Conservation (phyloP, 2,113 vertebrate species). For the Cranoglanis bouderius region DNA sequence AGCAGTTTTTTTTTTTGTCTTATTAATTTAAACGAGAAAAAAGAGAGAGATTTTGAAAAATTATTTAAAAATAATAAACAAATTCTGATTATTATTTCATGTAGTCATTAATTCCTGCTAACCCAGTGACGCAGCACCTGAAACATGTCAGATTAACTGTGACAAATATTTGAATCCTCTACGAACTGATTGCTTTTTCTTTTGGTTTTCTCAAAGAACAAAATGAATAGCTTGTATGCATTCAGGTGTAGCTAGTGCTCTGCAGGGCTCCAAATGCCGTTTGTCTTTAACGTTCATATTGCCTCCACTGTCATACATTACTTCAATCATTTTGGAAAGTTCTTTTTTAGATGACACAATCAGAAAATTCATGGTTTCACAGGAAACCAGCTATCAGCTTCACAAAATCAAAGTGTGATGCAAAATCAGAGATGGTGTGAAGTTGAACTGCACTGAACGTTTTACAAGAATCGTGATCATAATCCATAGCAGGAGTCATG, state of each 20-base stretch:
- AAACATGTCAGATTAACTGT: background rate
- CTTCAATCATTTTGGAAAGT: background rate
- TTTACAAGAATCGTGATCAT: constrained; percentile 1
- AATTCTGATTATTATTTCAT: background rate
- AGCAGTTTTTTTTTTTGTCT: background rate
- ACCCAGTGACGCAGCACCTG: background rate
- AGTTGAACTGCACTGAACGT: background rate
- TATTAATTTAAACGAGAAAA: background rate
- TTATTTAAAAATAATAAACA: background rate
- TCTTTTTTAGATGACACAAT: background rate
- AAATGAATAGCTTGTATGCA: background rate
- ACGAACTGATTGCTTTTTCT: background rate
- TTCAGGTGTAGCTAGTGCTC: background rate
- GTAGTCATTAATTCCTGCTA: background rate
- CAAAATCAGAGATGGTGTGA: constrained; percentile 33
- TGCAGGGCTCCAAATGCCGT: background rate
- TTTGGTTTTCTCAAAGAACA: background rate
- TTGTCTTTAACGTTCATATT: background rate
- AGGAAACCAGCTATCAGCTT: background rate
- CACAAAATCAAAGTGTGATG: background rate
- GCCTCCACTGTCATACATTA: background rate
- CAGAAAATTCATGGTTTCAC: background rate
- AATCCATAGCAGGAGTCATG: background rate
- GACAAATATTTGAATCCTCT: background rate
- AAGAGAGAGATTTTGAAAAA: background rate